Base-by-base conservation (phyloP, 2,797 vertebrate species). In the Sphenopsis melanotis region DNA sequence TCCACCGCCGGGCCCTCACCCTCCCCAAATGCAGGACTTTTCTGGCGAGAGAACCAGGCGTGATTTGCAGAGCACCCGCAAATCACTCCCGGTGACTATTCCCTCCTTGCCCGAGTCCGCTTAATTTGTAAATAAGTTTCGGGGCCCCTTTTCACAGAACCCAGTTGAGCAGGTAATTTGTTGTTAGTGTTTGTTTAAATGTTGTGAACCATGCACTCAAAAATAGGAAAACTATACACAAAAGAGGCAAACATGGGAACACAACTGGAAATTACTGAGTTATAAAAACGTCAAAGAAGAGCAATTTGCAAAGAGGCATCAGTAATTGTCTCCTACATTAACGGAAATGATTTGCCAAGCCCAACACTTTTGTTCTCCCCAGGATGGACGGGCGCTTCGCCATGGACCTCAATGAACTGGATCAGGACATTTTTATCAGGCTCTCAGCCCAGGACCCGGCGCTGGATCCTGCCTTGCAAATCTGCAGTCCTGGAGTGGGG, bases 91-190 rank as follows among this genome's bases (percentile, higher is more conserved):
- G 19, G 69, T 96, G 64, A 77, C 66, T 81, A 11, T 37, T 88
- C 69, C 61, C 64, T 84, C 56, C 57, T 46, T 53, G 72, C 81
- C 59, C 37, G 34, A 92, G 89, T 46, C 83, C 12, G 26, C 83
- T 84, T 94, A 74, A 93, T 94, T 95, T 93, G 94, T 93, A 89
- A 97, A 93, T 95, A 95, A 92, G 82, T 96, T 94, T 77, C 82
- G 76, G 93, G 84, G 76, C 69, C 89, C 44, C 76, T 89, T 96
- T 96, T 95, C 93, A 96, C 69, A 93, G 95, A 96, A 94, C 41
- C 79, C 96, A 96, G 94, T 56, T 96, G 96, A 96, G 96, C 96
- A 97, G 96, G 96, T 96, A 94, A 96, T 97, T 96, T 97, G 95
- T 95, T 96, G 95, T 91, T 90, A 96, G 93, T 89, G 82, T 88